Percentiles rank a stretch among this genome's conserved stretches.
Evolutionary conservation across 2,113 vertebrate genomes (phyloP).

Genomic region (Empidonax traillii): DNA sequence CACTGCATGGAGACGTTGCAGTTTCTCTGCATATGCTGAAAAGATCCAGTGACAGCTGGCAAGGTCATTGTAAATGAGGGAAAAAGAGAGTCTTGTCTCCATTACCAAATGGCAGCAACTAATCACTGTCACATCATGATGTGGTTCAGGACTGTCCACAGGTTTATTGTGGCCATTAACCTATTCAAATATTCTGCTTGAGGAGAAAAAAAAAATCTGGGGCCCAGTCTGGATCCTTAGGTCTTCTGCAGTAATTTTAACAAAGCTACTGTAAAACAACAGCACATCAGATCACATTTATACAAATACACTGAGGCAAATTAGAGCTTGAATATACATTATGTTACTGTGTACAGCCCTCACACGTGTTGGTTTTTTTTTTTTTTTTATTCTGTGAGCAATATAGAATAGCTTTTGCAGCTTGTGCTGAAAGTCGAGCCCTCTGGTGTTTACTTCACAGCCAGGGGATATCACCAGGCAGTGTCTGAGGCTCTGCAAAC

Average conservation of each 20-base stretch:
- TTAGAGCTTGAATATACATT: background rate
- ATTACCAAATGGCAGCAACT: slow-evolving; percentile 51
- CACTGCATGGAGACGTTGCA: background rate
- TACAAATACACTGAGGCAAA: background rate
- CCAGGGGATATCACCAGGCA: background rate
- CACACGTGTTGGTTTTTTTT: background rate
- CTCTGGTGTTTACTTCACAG: background rate
- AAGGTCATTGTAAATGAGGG: slow-evolving; percentile 62
- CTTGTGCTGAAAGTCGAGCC: background rate
- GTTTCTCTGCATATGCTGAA: slow-evolving; percentile 21
- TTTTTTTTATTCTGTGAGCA: background rate
- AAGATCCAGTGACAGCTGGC: slow-evolving; percentile 56
- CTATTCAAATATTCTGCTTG: slow-evolving; percentile 51
- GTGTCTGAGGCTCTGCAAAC: background rate
- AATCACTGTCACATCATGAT: slow-evolving; percentile 66
- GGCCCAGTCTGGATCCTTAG: background rate
- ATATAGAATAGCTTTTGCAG: background rate
- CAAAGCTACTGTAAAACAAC: background rate
- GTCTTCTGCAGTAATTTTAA: background rate
- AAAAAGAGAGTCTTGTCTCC: slow-evolving; percentile 67
- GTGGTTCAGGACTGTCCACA: slow-evolving; percentile 49
- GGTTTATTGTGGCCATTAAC: slow-evolving; percentile 57
- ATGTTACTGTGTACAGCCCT: background rate
- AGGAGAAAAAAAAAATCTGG: background rate
- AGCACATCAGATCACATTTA: background rate